phyloP scores from a whole-genome alignment of 2,797 vertebrate species.

The Coendou prehensilis region DNA sequence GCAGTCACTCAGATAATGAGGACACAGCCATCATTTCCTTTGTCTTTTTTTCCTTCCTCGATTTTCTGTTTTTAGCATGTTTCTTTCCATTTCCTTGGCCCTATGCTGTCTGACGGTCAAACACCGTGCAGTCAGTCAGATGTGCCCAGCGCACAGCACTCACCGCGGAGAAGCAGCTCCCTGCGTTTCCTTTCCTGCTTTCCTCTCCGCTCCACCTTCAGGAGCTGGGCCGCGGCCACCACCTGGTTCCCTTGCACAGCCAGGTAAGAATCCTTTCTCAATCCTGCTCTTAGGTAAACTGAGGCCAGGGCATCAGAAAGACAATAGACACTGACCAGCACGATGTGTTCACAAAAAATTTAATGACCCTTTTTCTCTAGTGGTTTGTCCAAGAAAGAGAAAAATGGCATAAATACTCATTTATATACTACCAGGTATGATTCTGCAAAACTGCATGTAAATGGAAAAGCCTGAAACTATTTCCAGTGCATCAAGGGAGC shows the following conservation, averaged over 20 bases:
- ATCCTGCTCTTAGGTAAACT: neutral
- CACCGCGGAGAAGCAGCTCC: neutral
- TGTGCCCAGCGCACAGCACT: neutral
- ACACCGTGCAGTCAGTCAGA: neutral
- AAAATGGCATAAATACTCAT: neutral
- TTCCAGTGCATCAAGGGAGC: neutral
- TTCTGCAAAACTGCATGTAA: neutral
- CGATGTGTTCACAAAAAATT: neutral
- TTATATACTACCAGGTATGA: neutral
- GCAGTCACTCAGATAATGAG: neutral
- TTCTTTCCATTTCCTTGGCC: neutral
- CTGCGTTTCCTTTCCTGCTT: neutral
- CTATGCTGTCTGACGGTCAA: neutral
- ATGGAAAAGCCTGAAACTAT: neutral
- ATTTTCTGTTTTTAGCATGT: neutral
- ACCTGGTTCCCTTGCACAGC: neutral
- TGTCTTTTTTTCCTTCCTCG: neutral
- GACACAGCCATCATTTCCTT: neutral
- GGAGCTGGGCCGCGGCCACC: neutral
- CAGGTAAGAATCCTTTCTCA: neutral
- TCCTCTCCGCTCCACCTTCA: fast-evolving
- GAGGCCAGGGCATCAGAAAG: neutral
- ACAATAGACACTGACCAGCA: neutral
- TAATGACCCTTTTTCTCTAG: neutral
- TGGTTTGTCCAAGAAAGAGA: constrained; percentile 10